Evolutionary conservation across 2,888 invertebrate species (phyloP).

Genomic region (Drosophila parthenogenetica): DNA sequence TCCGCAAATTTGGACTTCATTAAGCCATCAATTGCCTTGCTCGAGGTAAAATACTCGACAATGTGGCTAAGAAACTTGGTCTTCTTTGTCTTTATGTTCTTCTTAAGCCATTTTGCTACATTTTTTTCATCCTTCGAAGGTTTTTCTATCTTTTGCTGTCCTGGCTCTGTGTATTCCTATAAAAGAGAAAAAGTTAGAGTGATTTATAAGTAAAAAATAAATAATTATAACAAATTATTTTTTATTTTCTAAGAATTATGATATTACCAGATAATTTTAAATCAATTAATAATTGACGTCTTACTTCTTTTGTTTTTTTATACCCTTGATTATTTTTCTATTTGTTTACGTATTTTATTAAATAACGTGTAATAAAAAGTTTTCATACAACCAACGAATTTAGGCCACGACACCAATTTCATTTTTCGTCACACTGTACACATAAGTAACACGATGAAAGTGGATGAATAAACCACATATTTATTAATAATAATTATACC

Average conservation of each 20-base stretch:
- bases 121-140: slow-evolving; percentile 96
- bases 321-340: no score
- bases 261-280: no score
- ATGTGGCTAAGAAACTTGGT: slow-evolving; percentile 98
- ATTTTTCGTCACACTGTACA: slow-evolving; percentile 55
- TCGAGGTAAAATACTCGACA: slow-evolving; percentile 97
- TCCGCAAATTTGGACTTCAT: slow-evolving; percentile 96
- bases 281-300: neutral
- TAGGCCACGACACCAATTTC: slow-evolving; percentile 72
- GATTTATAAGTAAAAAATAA: no score
- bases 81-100: slow-evolving; percentile 96
- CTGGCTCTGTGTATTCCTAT: slow-evolving; percentile 85
- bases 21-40: slow-evolving; percentile 96
- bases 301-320: neutral
- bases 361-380: slow-evolving; percentile 2
- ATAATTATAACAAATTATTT: no score
- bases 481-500: slow-evolving; percentile 49
- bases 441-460: slow-evolving; percentile 8
- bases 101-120: slow-evolving; percentile 97
- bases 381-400: slow-evolving; percentile 42
- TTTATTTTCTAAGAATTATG: no score
- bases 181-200: slow-evolving; percentile 7
- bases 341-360: neutral
- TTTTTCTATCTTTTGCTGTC: slow-evolving; percentile 88
- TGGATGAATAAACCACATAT: slow-evolving; percentile 7